These are phyloP conservation scores for Cordylochernes scorpioides DNA, from an alignment of 2,888 invertebrate species.

Conservation along the genomic window DNA sequence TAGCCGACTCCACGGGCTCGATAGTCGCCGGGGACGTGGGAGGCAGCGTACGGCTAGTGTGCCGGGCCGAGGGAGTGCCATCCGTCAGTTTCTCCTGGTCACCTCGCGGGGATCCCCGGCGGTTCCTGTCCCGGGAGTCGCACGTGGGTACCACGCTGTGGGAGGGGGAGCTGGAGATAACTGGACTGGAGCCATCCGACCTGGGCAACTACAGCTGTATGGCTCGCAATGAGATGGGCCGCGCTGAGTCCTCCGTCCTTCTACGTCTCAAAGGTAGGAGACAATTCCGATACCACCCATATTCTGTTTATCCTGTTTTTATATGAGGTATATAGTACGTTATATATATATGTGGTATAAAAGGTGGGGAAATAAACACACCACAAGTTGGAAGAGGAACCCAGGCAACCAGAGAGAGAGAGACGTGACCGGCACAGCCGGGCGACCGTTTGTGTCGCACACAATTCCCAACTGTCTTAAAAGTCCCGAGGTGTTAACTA, in stretches of 20 bases:
- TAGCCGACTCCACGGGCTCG: no score
- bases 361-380: no score
- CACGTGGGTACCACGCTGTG: constrained; percentile 45
- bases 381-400: no score
- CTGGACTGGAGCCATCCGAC: constrained; percentile 49
- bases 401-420: no score
- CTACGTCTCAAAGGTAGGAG: constrained; percentile 39
- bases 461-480: no score
- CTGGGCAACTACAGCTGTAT: constrained; percentile 73
- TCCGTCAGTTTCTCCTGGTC: constrained; percentile 60
- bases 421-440: no score
- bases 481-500: no score
- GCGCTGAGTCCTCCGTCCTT: constrained; percentile 44
- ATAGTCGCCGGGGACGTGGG: constrained; percentile 62
- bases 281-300: not conserved
- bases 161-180: constrained; percentile 49
- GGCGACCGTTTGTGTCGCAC: no score
- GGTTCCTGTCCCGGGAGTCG: constrained; percentile 41
- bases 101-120: constrained; percentile 46
- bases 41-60: constrained; percentile 32
- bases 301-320: not conserved
- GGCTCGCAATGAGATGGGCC: constrained; percentile 58
- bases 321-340: not conserved
- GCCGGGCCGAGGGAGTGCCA: constrained; percentile 50
- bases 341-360: no score